These are phyloP conservation scores for Girardinichthys multiradiatus DNA, from an alignment of 2,113 vertebrate genomes.

Conservation along the genomic window DNA sequence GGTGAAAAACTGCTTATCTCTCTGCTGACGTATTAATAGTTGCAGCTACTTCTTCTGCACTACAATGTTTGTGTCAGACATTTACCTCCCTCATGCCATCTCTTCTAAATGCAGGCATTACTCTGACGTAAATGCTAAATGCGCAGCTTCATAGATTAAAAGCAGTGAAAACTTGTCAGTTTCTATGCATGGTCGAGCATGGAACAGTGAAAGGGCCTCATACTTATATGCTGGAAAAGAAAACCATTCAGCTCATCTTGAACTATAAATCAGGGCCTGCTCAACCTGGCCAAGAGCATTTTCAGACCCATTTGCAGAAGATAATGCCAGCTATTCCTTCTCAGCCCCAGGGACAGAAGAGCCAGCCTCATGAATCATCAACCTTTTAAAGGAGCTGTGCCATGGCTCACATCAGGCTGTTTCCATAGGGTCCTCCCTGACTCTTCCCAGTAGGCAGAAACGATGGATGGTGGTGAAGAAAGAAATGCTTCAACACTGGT, in stretches of 20 bases:
- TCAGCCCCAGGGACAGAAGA: constrained; percentile 63
- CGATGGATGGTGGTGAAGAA: constrained; percentile 19
- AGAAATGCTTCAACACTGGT: constrained; percentile 37
- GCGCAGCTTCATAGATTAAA: constrained; percentile 33
- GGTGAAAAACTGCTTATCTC: constrained; percentile 60
- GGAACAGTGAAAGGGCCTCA: constrained; percentile 17
- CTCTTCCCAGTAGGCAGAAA: constrained; percentile 55
- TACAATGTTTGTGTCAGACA: constrained; percentile 48
- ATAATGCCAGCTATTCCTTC: constrained; percentile 79
- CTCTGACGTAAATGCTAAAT: constrained; percentile 24
- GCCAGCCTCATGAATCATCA: constrained; percentile 78
- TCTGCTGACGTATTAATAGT: constrained; percentile 62
- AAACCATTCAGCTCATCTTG: constrained; percentile 61
- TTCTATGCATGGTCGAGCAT: constrained; percentile 29
- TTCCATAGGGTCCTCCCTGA: constrained; percentile 57
- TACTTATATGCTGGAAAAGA: constrained; percentile 46
- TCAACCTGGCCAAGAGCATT: constrained; percentile 79
- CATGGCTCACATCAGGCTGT: constrained; percentile 67
- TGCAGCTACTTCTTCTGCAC: constrained; percentile 43
- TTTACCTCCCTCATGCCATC: constrained; percentile 24
- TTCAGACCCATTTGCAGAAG: constrained; percentile 81
- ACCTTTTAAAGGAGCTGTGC: constrained; percentile 70
- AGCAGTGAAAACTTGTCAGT: constrained; percentile 14
- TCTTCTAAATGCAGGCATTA: constrained; percentile 25
- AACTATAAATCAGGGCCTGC: constrained; percentile 79